Base-by-base conservation (phyloP, 1,140 invertebrate species). In the Eumaeus atala region DNA sequence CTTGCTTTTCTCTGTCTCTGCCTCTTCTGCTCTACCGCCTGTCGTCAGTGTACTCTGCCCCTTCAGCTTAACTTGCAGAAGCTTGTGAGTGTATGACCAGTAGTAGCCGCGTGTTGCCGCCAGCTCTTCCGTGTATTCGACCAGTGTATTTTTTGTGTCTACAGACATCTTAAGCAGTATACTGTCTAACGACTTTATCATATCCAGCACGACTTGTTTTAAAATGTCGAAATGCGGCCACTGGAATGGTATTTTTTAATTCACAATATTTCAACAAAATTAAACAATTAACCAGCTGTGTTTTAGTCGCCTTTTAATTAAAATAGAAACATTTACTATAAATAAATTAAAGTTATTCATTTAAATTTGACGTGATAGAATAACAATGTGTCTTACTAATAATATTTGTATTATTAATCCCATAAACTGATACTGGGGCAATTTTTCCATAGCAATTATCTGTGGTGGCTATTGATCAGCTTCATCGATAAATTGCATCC, bases 191-290 rank as follows among this genome's bases (percentile, higher is more conserved):
- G 69, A 12, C 1, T 18, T 28, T 2, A 65, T 62, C 17, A 77
- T 48, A 18, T 54, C 53, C 7, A 64, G n/a, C 42, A 70, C 67
- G 0, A 59, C 51, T 34, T 61, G 11, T 8, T 56, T 36, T 18
- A 81, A 68, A 35, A 66, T 33, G 12, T 65, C 64, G 54, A 73
- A 74, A 35, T 70, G 55, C 0, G 56, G 51, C 72, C 70, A 73
- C 78, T 81, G 59, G 17, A 76, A 70, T 9, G 35, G 44, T 49
- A 47, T 42, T 17, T 12, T 40, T 6, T 16, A 9, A 36, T 16
- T 36, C 16, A 50, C 33, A 38, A 38, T 36, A 48, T 48, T 21
- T 18, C n/a, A n/a, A n/a, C n/a, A n/a, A n/a, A n/a, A n/a, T n/a
- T n/a, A n/a, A n/a, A n/a, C n/a, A n/a, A n/a, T n/a, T n/a, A n/a